These are phyloP conservation scores for Lithosia quadra DNA, from an alignment of 2,888 invertebrate genomes.

Conservation along the genomic window DNA sequence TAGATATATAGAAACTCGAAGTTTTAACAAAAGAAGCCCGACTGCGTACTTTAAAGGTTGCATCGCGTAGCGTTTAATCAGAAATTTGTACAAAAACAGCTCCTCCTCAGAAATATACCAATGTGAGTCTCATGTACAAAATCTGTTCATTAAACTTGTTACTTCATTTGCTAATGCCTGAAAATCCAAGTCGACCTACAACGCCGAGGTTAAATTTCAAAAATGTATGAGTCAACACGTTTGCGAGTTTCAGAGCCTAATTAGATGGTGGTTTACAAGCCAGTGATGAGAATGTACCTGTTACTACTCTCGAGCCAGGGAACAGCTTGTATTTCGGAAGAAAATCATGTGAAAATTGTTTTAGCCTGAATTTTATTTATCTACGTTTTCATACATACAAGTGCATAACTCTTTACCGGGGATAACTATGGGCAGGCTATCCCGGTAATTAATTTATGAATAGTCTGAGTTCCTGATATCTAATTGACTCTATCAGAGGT, in stretches of 20 bases:
- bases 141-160: background rate
- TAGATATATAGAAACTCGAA: too few relatives aligned
- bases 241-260: conserved; percentile 38
- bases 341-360: background rate
- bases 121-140: background rate
- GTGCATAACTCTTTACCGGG: too few relatives aligned
- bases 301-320: too few relatives aligned
- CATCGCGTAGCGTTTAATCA: too few relatives aligned
- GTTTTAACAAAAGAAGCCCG: too few relatives aligned
- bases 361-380: background rate
- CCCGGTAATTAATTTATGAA: too few relatives aligned
- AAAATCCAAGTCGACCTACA: background rate
- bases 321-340: background rate
- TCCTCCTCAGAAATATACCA: background rate
- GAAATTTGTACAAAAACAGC: too few relatives aligned
- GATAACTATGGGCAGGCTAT: too few relatives aligned
- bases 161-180: background rate
- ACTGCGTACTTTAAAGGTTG: too few relatives aligned
- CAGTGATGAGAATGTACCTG: conserved; percentile 8
- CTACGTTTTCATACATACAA: background rate
- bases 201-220: conserved; percentile 30
- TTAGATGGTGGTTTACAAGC: conserved; percentile 27
- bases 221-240: conserved; percentile 47
- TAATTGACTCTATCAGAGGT: too few relatives aligned
- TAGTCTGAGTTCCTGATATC: too few relatives aligned